Percentiles rank a stretch among this genome's conserved stretches.
Conservation (phyloP, 2,113 vertebrate species). For the Theropithecus gelada region DNA sequence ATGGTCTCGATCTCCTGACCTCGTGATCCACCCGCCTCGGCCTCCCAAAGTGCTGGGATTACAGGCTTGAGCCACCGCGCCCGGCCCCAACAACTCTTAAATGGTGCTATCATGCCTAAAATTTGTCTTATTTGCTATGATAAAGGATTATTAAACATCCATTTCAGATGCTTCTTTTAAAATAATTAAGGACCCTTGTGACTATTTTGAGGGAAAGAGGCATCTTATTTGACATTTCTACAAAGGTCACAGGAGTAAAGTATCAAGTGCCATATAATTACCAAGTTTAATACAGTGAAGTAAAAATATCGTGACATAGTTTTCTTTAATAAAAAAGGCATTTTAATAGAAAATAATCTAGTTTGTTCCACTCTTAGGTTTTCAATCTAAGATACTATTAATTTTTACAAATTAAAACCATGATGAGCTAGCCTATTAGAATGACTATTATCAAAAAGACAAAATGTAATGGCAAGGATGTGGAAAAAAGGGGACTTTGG, state of each 20-base stretch:
- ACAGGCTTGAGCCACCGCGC: rapidly evolving
- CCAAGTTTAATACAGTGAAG: constrained; percentile 13
- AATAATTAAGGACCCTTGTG: background rate
- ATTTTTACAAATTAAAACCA: background rate
- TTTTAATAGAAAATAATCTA: background rate
- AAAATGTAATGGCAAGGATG: background rate
- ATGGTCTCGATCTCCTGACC: too few species aligned
- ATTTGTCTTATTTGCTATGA: background rate
- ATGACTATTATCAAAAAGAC: background rate
- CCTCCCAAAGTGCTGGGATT: too few species aligned
- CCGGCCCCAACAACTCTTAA: background rate
- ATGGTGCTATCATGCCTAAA: background rate
- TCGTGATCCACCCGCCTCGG: rapidly evolving
- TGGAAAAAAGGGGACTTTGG: background rate
- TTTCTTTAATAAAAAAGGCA: background rate
- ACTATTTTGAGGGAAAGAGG: constrained; percentile 19
- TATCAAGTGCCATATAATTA: constrained; percentile 14
- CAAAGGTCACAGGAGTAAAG: constrained; percentile 2
- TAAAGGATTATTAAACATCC: background rate
- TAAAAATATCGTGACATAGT: constrained; percentile 13
- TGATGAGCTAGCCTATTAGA: background rate
- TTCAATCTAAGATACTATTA: background rate
- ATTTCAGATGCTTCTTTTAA: background rate
- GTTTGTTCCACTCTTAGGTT: background rate
- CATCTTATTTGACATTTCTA: constrained; percentile 22